A percentile compares a stretch with the other conserved stretches of the same genome.
phyloP scores from a whole-genome alignment of 1,140 invertebrate species.

The Battus philenor region DNA sequence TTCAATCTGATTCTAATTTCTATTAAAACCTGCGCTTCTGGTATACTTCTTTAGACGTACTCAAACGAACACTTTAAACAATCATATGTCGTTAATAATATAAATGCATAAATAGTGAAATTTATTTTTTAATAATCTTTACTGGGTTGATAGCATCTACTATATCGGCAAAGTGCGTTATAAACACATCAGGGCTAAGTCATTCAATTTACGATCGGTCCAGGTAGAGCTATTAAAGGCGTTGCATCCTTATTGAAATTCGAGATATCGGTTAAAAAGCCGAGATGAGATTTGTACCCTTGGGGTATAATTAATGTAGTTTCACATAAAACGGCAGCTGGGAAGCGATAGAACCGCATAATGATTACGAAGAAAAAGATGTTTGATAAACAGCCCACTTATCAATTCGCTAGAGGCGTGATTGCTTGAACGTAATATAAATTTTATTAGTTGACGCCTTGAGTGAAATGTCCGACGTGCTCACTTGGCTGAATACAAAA shows the following conservation, averaged over 20 bases:
- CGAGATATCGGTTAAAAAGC: slow-evolving; percentile 47
- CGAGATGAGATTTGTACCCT: slow-evolving; percentile 58
- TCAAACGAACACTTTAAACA: too few species aligned
- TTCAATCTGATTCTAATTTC: too few species aligned
- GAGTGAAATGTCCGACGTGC: slow-evolving; percentile 27
- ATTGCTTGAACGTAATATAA: slow-evolving; percentile 37
- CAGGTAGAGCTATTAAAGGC: slow-evolving; percentile 30
- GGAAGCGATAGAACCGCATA: slow-evolving; percentile 35
- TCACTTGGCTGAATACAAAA: slow-evolving; percentile 7
- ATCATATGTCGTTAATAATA: too few species aligned
- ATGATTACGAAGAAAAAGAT: slow-evolving; percentile 60
- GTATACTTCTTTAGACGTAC: too few species aligned
- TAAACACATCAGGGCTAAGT: slow-evolving; percentile 31
- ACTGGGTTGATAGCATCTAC: slow-evolving; percentile 15
- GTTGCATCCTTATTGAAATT: slow-evolving; percentile 59
- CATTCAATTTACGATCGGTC: slow-evolving; percentile 39
- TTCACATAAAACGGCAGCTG: slow-evolving; percentile 61
- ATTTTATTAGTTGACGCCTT: slow-evolving; percentile 38
- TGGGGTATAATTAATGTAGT: slow-evolving; percentile 56
- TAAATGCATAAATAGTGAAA: too few species aligned
- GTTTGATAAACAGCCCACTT: slow-evolving; percentile 65
- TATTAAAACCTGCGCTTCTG: too few species aligned
- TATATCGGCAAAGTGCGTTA: slow-evolving; percentile 25
- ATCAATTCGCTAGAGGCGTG: slow-evolving; percentile 54
- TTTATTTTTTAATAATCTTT: too few species aligned